A percentile compares a stretch with the other conserved stretches of the same genome.
These are phyloP conservation scores for Zele albiditarsus DNA, from an alignment of 2,888 invertebrate genomes.

Conservation along the genomic window DNA sequence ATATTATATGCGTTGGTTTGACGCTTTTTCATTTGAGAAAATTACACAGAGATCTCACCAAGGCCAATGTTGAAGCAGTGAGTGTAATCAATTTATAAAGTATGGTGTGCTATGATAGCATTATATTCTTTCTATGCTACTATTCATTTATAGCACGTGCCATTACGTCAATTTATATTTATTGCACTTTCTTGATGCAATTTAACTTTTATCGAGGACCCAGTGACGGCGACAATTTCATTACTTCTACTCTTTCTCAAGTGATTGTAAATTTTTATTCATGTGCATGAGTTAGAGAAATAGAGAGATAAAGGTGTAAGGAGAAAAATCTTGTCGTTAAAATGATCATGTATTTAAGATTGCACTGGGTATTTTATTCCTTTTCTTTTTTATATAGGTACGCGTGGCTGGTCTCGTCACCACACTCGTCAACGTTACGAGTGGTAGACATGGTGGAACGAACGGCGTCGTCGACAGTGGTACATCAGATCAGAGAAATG, in stretches of 20 bases:
- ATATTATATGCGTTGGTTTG: constrained; percentile 88
- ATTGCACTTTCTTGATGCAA: background rate
- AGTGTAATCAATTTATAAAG: constrained; percentile 39
- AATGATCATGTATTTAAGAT: no score
- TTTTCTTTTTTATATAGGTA: constrained; percentile 66
- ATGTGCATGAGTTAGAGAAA: background rate
- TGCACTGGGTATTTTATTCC: background rate
- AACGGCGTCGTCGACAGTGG: constrained; percentile 56
- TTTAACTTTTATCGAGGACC: background rate
- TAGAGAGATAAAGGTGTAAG: no score
- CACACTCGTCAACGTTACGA: constrained; percentile 87
- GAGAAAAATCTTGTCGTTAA: no score
- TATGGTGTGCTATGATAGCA: background rate
- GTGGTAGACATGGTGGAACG: constrained; percentile 76
- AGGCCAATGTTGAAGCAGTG: constrained; percentile 87
- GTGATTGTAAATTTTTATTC: background rate
- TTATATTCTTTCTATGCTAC: background rate
- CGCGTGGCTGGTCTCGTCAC: constrained; percentile 88
- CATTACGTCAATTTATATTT: background rate
- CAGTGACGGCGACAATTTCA: background rate
- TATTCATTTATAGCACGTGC: background rate
- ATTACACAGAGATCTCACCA: constrained; percentile 86
- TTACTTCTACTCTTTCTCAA: background rate
- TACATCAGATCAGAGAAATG: constrained; percentile 55
- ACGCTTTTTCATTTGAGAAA: constrained; percentile 89